Evolutionary conservation across 2,113 vertebrate genomes (phyloP).

Genomic region (Hoplias malabaricus): DNA sequence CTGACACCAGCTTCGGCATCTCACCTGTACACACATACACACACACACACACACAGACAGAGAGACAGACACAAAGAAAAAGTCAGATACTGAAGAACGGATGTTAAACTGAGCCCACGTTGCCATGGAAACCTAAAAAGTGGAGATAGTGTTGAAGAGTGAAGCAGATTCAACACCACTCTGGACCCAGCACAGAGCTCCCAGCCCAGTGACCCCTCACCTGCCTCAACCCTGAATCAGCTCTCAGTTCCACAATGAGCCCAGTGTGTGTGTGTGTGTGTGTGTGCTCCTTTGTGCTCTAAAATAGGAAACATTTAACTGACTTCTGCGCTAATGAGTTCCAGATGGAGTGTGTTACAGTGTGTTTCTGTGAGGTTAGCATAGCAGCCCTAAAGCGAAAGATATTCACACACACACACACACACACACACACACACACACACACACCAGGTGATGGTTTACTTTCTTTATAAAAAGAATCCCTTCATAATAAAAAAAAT

Average conservation of each 20-base stretch:
- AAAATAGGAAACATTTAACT: conserved; percentile 36
- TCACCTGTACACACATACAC: conserved; percentile 76
- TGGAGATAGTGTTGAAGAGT: no score
- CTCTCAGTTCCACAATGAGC: conserved; percentile 15
- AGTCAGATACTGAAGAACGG: no score
- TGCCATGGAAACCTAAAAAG: no score
- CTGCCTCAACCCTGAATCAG: conserved; percentile 36
- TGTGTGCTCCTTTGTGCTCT: conserved; percentile 30
- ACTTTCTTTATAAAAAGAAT: no score
- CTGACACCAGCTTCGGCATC: conserved; percentile 91
- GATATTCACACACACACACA: conserved; percentile 11
- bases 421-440: conserved; percentile 7
- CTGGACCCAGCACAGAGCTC: no score
- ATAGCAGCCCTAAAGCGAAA: conserved; percentile 11
- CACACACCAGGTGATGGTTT: not conserved
- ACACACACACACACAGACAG: not conserved
- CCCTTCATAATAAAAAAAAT: no score
- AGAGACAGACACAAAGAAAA: not conserved
- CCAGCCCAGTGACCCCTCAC: not conserved
- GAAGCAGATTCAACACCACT: no score
- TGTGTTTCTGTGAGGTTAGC: conserved; percentile 6
- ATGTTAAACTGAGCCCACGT: no score
- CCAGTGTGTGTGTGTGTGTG: conserved; percentile 12
- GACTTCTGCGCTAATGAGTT: conserved; percentile 34
- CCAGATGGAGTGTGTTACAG: conserved; percentile 37